Base-by-base conservation (phyloP, 2,113 vertebrate species). In the Pedionomus torquatus region DNA sequence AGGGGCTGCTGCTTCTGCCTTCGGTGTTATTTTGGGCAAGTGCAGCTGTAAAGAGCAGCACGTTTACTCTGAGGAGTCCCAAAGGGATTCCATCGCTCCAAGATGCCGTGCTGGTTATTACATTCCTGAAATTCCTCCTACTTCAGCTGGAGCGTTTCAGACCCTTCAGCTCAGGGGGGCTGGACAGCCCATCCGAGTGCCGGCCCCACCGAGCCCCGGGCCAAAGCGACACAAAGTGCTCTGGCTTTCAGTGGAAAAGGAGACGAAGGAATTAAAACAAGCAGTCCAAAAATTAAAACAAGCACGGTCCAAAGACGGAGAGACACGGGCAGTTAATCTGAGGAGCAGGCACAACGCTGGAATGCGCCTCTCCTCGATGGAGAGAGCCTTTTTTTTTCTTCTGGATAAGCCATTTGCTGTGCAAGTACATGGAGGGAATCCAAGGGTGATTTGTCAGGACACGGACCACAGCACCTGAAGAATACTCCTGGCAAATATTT, bases 401-500 rank as follows among this genome's bases (percentile, higher is more conserved):
- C 66, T 83, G 63, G 54, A 33, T 71, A 77, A 85, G n/a, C 41
- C 72, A 26, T 83, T 93, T 90, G 52, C 75, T 80, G 13, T 30
- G 58, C 79, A 90, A 65, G 90, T 65, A 77, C 85, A n/a, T 43
- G 66, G 75, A 65, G 71, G 86, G 69, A 86, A 93, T 88, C 66
- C 90, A 92, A 33, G 1, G 3, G 13, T 66, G 64, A 74, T 86
- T 70, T 93, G 79, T 80, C 68, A 80, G 35, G 90, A 70, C 63
- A 83, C 8, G 71, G 96, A 66, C 83, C 68, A 69, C 0, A 77
- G 94, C 90, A 95, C 90, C 66, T 54, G 83, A 94, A 95, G 83
- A 94, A 97, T 94, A 75, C 37, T 81, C 58, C 85, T 89, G 83
- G 80, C 55, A 91, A 82, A 35, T 20, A 95, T 35, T 82, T 71